Conservation (phyloP, 1,140 invertebrate genomes). For the Cydia fagiglandana region DNA sequence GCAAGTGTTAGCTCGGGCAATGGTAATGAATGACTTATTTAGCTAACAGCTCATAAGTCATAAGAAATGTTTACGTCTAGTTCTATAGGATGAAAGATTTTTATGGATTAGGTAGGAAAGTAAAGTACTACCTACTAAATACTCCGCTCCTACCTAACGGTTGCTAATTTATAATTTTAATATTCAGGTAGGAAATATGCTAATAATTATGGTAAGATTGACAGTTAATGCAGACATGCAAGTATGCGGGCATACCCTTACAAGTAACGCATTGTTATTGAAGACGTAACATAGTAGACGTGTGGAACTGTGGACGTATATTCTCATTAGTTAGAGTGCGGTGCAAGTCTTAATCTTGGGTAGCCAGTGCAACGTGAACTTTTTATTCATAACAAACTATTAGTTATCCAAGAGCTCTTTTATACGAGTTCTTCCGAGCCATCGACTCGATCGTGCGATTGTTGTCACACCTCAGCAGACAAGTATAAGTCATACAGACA, state of each 20-base stretch:
- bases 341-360: not conserved
- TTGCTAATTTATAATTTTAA: conserved; percentile 32
- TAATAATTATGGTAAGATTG: conserved; percentile 1
- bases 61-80: not conserved
- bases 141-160: not conserved
- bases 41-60: not conserved
- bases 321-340: not conserved
- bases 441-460: not conserved
- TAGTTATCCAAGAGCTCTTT: not conserved
- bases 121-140: not conserved
- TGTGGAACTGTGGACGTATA: not conserved
- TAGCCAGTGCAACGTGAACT: not conserved
- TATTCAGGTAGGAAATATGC: not conserved
- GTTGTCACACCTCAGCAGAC: not conserved
- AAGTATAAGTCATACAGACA: conserved; percentile 5
- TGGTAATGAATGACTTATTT: not conserved
- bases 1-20: too few species aligned
- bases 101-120: too few species aligned
- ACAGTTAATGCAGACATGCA: conserved; percentile 17
- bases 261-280: conserved; percentile 22
- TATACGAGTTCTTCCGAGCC: not conserved
- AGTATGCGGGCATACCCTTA: conserved; percentile 17
- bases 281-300: conserved; percentile 15
- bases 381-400: not conserved
- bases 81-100: too few species aligned